These are phyloP conservation scores for Xanthorhoe spadicearia DNA, from an alignment of 2,888 invertebrate genomes.

Conservation along the genomic window DNA sequence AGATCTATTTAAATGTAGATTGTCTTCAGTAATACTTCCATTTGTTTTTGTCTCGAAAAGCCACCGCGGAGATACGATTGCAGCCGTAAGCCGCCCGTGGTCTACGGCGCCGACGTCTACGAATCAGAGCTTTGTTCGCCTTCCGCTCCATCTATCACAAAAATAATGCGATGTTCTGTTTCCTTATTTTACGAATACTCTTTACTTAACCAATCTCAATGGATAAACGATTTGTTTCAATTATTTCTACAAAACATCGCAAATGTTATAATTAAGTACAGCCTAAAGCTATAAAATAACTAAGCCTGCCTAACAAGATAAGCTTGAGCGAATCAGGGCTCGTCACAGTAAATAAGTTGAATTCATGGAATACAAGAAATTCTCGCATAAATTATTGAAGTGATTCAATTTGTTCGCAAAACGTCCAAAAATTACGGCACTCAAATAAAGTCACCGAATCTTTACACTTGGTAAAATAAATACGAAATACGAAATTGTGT, in stretches of 20 bases:
- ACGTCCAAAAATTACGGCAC: conserved; percentile 62
- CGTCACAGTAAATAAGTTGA: conserved; percentile 61
- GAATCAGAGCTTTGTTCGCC: conserved; percentile 44
- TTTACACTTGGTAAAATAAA: conserved; percentile 60
- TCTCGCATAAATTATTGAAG: conserved; percentile 59
- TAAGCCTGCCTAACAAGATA: conserved; percentile 47
- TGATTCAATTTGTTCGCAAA: conserved; percentile 64
- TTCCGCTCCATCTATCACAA: conserved; percentile 33
- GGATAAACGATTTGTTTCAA: background rate
- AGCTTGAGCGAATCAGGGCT: conserved; percentile 54
- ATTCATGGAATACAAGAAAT: conserved; percentile 63
- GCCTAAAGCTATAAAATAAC: background rate
- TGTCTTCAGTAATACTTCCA: conserved; percentile 82
- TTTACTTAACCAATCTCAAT: background rate
- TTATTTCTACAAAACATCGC: background rate
- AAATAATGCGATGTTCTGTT: conserved; percentile 25
- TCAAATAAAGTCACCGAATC: conserved; percentile 63
- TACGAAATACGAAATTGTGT: conserved; percentile 63
- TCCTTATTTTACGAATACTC: conserved; percentile 30
- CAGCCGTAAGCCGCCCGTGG: conserved; percentile 68
- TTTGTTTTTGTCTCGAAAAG: conserved; percentile 80
- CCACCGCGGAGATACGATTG: conserved; percentile 72
- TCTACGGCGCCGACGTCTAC: conserved; percentile 47
- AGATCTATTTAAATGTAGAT: conserved; percentile 84
- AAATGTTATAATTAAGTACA: background rate